Percentiles rank a stretch among this genome's conserved stretches.
Evolutionary conservation across 2,113 vertebrate genomes (phyloP).

Genomic region (Mustelus asterias): DNA sequence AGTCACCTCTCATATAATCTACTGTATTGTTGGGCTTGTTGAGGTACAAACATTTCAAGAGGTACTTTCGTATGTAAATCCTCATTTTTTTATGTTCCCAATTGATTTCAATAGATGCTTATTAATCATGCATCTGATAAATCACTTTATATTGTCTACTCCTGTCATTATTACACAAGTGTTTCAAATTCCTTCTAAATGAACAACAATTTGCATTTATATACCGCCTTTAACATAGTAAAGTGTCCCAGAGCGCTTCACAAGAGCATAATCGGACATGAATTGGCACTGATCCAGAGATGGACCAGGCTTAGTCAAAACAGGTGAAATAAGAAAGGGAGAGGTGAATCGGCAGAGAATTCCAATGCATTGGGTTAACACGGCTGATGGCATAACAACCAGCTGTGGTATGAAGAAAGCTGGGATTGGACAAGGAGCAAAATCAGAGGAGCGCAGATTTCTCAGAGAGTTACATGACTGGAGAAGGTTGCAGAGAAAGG

Average conservation of each 20-base stretch:
- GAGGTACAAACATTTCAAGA: neutral
- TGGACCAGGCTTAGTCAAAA: neutral
- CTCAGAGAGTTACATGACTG: no score
- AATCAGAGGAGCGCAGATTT: neutral
- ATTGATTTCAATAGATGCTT: neutral
- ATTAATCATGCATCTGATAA: constrained; percentile 3
- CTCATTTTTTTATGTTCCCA: neutral
- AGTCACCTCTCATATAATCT: neutral
- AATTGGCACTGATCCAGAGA: neutral
- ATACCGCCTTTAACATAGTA: neutral
- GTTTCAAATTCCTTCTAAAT: neutral
- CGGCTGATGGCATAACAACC: neutral
- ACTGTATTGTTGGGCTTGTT: neutral
- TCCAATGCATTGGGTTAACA: neutral
- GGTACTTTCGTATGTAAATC: neutral
- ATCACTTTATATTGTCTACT: neutral
- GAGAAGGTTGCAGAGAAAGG: neutral
- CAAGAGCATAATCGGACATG: neutral
- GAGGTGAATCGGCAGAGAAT: neutral
- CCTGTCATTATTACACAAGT: neutral
- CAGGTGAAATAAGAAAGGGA: neutral
- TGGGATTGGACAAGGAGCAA: neutral
- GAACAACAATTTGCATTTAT: neutral
- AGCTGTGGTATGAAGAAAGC: neutral
- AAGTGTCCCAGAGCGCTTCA: neutral